Conservation (phyloP, 2,113 vertebrate species). For the Chlorodrepanis virens region DNA sequence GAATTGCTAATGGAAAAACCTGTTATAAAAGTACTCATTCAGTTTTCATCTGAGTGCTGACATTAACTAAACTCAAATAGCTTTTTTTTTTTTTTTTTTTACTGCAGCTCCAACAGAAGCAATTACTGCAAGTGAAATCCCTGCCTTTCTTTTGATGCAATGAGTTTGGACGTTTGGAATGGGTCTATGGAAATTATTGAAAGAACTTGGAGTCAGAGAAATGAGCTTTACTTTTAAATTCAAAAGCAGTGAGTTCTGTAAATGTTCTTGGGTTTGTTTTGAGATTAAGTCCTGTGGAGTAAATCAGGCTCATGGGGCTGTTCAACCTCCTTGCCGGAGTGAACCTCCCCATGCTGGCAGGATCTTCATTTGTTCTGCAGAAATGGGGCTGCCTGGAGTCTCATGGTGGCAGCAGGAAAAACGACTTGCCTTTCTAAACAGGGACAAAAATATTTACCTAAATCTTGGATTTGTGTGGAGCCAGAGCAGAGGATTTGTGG, state of each 20-base stretch:
- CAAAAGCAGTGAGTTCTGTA: neutral
- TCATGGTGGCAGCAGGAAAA: neutral
- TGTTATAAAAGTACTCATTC: neutral
- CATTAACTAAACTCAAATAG: neutral
- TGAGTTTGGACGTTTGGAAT: neutral
- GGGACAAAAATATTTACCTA: neutral
- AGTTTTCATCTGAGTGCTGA: neutral
- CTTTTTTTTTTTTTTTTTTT: neutral
- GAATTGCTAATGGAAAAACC: neutral
- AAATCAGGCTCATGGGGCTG: neutral
- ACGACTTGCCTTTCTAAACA: neutral
- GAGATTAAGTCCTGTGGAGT: neutral
- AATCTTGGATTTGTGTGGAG: neutral
- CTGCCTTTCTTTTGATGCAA: neutral
- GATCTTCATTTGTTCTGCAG: neutral
- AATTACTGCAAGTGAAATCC: neutral
- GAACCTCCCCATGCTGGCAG: neutral
- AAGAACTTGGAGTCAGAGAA: neutral
- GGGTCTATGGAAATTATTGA: neutral
- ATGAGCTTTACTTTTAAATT: neutral
- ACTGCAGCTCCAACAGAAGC: neutral
- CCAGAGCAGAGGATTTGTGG: neutral
- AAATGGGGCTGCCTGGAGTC: neutral
- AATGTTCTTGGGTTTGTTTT: neutral
- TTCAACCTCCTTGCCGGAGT: neutral